Evolutionary conservation across 1,140 invertebrate species (phyloP).

Genomic region (Arctopsyche grandis): DNA sequence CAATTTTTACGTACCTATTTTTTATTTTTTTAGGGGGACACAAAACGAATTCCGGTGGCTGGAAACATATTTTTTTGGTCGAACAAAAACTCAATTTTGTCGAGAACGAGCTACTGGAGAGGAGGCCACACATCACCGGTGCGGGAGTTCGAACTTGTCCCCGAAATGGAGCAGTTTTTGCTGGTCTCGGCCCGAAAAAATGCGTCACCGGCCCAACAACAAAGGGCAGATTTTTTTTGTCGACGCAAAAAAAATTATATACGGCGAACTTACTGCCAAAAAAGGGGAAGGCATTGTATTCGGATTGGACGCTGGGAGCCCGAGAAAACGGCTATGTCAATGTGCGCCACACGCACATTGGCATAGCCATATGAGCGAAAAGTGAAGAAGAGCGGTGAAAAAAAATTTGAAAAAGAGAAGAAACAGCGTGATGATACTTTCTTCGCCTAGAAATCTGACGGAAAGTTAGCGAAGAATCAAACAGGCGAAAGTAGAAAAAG

Average conservation of each 20-base stretch:
- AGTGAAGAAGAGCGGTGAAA: not conserved
- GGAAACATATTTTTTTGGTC: too few relatives aligned
- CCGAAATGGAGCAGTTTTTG: constrained; percentile 38
- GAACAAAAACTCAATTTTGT: constrained; percentile 11
- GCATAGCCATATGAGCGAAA: constrained; percentile 24
- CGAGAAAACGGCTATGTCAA: too few relatives aligned
- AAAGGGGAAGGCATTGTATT: constrained; percentile 39
- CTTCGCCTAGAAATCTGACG: too few relatives aligned
- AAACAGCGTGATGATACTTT: not conserved
- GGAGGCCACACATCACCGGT: not conserved
- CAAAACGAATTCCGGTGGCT: too few relatives aligned
- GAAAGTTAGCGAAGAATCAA: too few relatives aligned
- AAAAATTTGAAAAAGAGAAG: not conserved
- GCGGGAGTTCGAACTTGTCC: constrained; percentile 18
- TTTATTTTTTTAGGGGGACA: too few relatives aligned
- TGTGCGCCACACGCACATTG: constrained; percentile 13
- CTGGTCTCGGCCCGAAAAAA: constrained; percentile 24
- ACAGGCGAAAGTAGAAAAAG: too few relatives aligned
- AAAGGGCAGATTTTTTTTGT: constrained; percentile 37
- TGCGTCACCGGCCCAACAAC: constrained; percentile 32
- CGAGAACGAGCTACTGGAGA: not conserved
- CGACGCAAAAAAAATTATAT: constrained; percentile 10
- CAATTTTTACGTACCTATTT: too few relatives aligned
- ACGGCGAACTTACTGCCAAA: constrained; percentile 6
- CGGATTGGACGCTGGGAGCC: constrained; percentile 18